A percentile compares a stretch with the other conserved stretches of the same genome.
phyloP scores from a whole-genome alignment of 2,888 invertebrate species.

The Antheraea assamensis region DNA sequence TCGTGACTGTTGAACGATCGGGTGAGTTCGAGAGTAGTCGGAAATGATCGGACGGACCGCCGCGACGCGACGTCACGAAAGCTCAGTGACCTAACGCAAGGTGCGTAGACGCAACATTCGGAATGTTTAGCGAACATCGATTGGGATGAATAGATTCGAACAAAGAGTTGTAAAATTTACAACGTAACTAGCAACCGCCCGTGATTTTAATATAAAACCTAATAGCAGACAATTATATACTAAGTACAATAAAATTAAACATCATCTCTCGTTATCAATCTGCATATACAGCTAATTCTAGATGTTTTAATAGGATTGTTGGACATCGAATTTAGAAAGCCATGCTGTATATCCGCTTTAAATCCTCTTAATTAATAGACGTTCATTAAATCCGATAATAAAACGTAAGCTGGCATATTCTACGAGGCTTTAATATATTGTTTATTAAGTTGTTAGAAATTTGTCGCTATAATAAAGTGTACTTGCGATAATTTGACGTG shows the following conservation, averaged over 20 bases:
- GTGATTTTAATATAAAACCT: too few relatives aligned
- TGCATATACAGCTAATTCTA: too few relatives aligned
- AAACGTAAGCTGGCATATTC: not conserved
- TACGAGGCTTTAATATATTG: not conserved
- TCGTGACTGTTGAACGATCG: not conserved
- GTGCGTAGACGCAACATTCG: slow-evolving; percentile 25
- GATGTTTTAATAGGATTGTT: too few relatives aligned
- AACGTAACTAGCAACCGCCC: too few relatives aligned
- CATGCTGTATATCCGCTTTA: too few relatives aligned
- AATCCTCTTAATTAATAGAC: not conserved
- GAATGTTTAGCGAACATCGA: not conserved
- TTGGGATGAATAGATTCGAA: not conserved
- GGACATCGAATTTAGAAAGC: too few relatives aligned
- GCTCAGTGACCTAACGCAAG: slow-evolving; percentile 68
- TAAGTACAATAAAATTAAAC: too few relatives aligned
- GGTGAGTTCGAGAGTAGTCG: not conserved
- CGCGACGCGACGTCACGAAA: slow-evolving; percentile 38
- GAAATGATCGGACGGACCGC: not conserved
- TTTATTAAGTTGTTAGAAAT: too few relatives aligned
- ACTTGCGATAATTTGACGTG: too few relatives aligned
- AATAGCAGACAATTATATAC: too few relatives aligned
- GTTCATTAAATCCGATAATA: not conserved
- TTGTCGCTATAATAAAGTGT: too few relatives aligned
- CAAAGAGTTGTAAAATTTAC: not conserved
- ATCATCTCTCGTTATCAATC: too few relatives aligned